A percentile compares a stretch with the other conserved stretches of the same genome.
phyloP scores from a whole-genome alignment of 2,113 vertebrate genomes.

The Grus americana region DNA sequence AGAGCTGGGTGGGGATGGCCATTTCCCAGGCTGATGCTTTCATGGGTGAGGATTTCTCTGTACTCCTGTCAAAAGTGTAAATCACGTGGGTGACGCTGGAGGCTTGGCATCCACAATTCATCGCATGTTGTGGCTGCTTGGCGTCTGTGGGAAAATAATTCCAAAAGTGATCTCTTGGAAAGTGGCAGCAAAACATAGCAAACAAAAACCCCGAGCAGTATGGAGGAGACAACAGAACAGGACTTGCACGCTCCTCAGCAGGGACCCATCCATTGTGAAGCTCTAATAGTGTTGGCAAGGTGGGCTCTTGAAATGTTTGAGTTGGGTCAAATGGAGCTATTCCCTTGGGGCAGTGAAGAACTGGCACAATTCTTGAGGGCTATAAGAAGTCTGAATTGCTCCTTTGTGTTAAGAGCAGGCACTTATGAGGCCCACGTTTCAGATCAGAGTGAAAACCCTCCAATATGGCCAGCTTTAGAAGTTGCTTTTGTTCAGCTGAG shows the following conservation, averaged over 20 bases:
- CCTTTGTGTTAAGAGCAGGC: conserved; percentile 38
- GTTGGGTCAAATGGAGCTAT: neutral
- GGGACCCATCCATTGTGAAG: neutral
- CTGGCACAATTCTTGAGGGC: neutral
- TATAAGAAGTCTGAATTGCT: neutral
- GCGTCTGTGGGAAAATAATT: conserved; percentile 6
- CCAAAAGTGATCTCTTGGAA: neutral
- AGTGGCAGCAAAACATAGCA: neutral
- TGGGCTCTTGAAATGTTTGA: neutral
- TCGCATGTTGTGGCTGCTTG: rapidly evolving
- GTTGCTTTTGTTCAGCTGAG: conserved; percentile 18
- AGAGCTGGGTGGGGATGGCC: neutral
- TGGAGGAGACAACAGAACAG: neutral
- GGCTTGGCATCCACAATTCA: neutral
- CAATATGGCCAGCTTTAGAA: neutral
- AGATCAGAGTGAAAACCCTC: conserved; percentile 24
- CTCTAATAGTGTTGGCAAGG: neutral
- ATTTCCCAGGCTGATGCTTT: neutral
- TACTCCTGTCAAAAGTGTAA: neutral
- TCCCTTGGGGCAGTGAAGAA: neutral
- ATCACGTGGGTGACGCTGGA: neutral
- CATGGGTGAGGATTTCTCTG: neutral
- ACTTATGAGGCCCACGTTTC: neutral
- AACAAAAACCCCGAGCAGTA: neutral
- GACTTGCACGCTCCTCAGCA: neutral